Evolutionary conservation across 1,140 invertebrate species (phyloP).

Genomic region (Brachionus asplanchnoidis): DNA sequence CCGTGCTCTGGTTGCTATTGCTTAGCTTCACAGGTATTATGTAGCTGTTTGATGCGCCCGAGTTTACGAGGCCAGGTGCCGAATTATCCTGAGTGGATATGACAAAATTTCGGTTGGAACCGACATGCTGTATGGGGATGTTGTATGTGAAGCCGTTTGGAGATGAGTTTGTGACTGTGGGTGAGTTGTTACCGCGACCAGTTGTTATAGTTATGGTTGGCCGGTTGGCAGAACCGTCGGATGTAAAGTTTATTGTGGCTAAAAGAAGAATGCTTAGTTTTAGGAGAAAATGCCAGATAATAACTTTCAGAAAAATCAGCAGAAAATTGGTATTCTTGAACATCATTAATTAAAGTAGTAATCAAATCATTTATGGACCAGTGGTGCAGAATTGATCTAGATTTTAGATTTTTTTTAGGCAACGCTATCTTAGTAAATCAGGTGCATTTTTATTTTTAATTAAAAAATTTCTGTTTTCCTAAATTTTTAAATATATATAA

Average conservation of each 20-base stretch:
- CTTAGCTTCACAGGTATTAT: constrained; percentile 26
- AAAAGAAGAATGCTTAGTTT: not conserved
- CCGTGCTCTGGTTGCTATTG: not conserved
- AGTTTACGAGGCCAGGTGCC: not conserved
- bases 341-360: too few relatives aligned
- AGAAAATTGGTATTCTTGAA: too few relatives aligned
- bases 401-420: too few relatives aligned
- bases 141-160: constrained; percentile 32
- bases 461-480: too few relatives aligned
- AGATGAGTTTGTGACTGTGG: not conserved
- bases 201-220: constrained; percentile 37
- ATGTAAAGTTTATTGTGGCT: constrained; percentile 27
- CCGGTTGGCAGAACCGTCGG: not conserved
- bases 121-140: constrained; percentile 35
- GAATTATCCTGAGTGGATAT: not conserved
- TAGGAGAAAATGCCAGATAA: not conserved
- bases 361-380: too few relatives aligned
- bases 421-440: too few relatives aligned
- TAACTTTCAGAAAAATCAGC: too few relatives aligned
- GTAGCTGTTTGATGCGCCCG: not conserved
- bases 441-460: too few relatives aligned
- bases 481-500: too few relatives aligned
- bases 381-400: too few relatives aligned
- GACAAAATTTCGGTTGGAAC: constrained; percentile 35
- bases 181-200: constrained; percentile 4